Percentiles rank a stretch among this genome's conserved stretches.
These are phyloP conservation scores for Blennius ocellaris DNA, from an alignment of 2,113 vertebrate genomes.

Conservation along the genomic window DNA sequence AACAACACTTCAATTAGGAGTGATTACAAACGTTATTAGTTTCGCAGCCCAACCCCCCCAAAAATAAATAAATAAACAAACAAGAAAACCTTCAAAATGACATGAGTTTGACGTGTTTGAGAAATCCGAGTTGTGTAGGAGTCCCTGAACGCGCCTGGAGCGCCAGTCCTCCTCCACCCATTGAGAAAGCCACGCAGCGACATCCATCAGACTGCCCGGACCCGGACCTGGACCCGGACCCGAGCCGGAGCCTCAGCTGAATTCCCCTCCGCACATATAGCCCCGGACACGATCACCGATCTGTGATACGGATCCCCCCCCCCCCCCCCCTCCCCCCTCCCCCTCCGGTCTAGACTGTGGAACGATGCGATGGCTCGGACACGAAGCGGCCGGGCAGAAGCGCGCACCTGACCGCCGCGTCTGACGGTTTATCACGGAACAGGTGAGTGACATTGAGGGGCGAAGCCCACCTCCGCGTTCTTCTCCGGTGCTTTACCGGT, in stretches of 20 bases:
- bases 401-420: constrained; percentile 62
- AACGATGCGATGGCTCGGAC: constrained; percentile 74
- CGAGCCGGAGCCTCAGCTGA: background rate
- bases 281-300: background rate
- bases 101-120: fast-evolving
- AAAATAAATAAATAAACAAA: no score
- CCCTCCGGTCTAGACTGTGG: constrained; percentile 40
- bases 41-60: no score
- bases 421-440: constrained; percentile 56
- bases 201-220: constrained; percentile 47
- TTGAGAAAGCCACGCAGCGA: constrained; percentile 38
- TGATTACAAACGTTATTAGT: no score
- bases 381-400: constrained; percentile 52
- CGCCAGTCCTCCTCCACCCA: constrained; percentile 52
- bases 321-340: constrained; percentile 25
- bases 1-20: no score
- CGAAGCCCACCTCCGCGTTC: background rate
- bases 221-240: background rate
- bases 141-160: constrained; percentile 54
- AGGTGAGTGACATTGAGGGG: constrained; percentile 46
- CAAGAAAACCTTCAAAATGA: background rate
- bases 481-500: background rate
- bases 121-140: constrained; percentile 16
- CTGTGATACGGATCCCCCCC: constrained; percentile 10
- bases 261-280: background rate